Percentiles rank a stretch among this genome's conserved stretches.
Conservation (phyloP, 2,797 vertebrate genomes). For the Chrysocyon brachyurus region DNA sequence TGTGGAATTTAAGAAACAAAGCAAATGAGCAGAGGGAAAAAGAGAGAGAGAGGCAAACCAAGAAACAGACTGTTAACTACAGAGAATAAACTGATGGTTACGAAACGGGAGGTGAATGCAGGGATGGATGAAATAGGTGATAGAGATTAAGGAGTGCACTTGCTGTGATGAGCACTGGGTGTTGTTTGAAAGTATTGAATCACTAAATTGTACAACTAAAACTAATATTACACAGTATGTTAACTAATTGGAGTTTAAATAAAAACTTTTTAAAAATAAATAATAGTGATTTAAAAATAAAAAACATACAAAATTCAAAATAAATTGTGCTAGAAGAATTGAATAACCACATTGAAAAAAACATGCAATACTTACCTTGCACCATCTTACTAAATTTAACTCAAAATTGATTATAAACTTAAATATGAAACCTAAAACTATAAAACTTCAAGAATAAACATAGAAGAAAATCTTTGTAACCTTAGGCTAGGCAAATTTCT, state of each 20-base stretch:
- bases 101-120: neutral
- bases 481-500: neutral
- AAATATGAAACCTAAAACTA: constrained; percentile 8
- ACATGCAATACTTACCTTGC: neutral
- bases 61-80: neutral
- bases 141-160: neutral
- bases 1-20: neutral
- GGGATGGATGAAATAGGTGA: neutral
- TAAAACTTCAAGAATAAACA: neutral
- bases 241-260: neutral
- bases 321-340: constrained; percentile 17
- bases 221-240: neutral
- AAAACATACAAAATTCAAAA: neutral
- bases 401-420: neutral
- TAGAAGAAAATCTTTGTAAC: neutral
- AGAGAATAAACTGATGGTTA: neutral
- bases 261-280: neutral
- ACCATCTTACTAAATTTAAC: neutral
- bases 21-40: neutral
- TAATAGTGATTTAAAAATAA: neutral
- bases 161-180: neutral
- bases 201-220: neutral
- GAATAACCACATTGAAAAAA: neutral
- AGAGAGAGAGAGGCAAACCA: neutral
- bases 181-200: neutral